Conservation (phyloP, 2,797 vertebrate genomes). For the Peromyscus aztecus region DNA sequence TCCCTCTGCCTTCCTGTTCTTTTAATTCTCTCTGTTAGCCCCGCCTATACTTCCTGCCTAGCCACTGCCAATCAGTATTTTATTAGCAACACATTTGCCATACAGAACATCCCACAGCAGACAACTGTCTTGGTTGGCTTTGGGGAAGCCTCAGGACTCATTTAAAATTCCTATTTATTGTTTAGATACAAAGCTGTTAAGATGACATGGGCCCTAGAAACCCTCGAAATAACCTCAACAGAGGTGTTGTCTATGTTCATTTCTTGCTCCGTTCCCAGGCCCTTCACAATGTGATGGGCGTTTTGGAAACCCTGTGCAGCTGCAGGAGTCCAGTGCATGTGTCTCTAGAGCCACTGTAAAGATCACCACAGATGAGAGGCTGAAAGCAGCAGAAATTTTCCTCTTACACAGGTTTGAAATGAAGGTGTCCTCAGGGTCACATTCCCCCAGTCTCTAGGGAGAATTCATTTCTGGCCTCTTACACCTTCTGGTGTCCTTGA, state of each 20-base stretch:
- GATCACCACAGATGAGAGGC: not conserved
- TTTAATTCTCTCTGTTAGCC: no score
- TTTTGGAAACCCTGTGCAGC: not conserved
- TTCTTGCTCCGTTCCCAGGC: not conserved
- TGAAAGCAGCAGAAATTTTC: not conserved
- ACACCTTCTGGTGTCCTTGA: no score
- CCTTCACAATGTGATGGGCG: not conserved
- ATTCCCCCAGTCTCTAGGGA: not conserved
- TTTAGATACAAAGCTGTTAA: not conserved
- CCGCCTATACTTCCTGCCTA: no score
- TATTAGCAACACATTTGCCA: no score
- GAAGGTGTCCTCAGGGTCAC: not conserved
- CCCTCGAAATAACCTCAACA: not conserved
- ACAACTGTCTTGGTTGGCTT: constrained; percentile 28
- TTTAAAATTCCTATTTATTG: constrained; percentile 51
- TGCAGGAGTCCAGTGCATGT: not conserved
- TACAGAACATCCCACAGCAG: no score
- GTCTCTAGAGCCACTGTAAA: not conserved
- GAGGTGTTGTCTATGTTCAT: no score
- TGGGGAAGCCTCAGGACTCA: not conserved
- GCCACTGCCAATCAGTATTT: no score
- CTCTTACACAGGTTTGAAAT: constrained; percentile 4
- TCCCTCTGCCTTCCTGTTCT: no score
- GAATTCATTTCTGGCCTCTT: not conserved
- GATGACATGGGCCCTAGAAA: not conserved